Evolutionary conservation across 2,888 invertebrate species (phyloP).

Genomic region (Sarcophaga subvicina): DNA sequence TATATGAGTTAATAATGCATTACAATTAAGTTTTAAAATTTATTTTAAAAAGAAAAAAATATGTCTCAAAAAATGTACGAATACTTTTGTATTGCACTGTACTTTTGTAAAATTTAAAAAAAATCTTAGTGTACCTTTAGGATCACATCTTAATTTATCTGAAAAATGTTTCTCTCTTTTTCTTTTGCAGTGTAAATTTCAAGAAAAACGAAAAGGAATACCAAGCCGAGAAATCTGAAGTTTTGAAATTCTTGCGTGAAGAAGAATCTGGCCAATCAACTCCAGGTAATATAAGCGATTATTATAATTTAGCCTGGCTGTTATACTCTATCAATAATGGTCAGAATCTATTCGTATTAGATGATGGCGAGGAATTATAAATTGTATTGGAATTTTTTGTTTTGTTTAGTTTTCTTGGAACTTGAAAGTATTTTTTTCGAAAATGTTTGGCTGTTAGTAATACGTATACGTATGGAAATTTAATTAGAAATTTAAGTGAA

Average conservation of each 20-base stretch:
- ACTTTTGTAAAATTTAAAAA: background rate
- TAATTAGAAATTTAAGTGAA: background rate
- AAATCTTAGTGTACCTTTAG: constrained; percentile 71
- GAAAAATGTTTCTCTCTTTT: constrained; percentile 4
- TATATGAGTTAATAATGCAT: no score
- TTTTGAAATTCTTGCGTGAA: constrained; percentile 94
- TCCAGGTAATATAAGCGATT: constrained; percentile 84
- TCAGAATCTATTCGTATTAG: constrained; percentile 75
- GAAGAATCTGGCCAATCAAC: constrained; percentile 89
- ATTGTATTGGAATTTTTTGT: no score
- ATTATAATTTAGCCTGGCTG: constrained; percentile 77
- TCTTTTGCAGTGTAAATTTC: constrained; percentile 91
- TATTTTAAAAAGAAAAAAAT: no score
- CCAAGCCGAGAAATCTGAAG: constrained; percentile 93
- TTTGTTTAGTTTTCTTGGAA: background rate
- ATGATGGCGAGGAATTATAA: constrained; percentile 74
- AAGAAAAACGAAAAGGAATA: constrained; percentile 97
- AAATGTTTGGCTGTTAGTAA: constrained; percentile 1
- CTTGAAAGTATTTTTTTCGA: background rate
- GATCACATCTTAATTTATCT: constrained; percentile 32
- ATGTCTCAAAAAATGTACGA: no score
- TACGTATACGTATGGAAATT: background rate
- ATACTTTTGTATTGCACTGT: background rate
- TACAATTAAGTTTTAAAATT: no score
- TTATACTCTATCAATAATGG: constrained; percentile 78